phyloP scores from a whole-genome alignment of 2,888 invertebrate species.

The Ceriagrion tenellum region DNA sequence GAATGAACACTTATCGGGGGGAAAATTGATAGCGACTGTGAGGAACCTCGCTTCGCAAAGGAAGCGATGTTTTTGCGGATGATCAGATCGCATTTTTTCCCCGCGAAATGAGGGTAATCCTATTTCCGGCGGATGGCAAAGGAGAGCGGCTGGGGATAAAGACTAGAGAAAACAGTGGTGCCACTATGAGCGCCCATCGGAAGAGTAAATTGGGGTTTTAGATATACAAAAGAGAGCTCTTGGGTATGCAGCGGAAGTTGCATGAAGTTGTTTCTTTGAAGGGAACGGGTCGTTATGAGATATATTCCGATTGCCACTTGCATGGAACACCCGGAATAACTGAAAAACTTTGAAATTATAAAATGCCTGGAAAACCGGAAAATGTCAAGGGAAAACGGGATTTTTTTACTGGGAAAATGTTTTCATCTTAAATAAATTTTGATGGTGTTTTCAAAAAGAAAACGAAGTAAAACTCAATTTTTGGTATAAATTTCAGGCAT shows the following conservation, averaged over 20 bases:
- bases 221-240: not conserved
- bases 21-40: not conserved
- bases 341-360: too few species aligned
- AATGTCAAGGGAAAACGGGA: too few species aligned
- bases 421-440: too few species aligned
- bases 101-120: not conserved
- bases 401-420: too few species aligned
- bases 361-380: too few species aligned
- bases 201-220: not conserved
- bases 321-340: too few species aligned
- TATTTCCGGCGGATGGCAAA: not conserved
- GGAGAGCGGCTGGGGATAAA: not conserved
- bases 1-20: not conserved
- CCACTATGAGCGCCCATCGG: not conserved
- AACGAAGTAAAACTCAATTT: too few species aligned
- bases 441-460: too few species aligned
- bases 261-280: too few species aligned
- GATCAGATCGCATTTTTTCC: conserved; percentile 5
- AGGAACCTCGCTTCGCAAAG: not conserved
- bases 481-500: too few species aligned
- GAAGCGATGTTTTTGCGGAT: not conserved
- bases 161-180: not conserved
- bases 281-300: too few species aligned
- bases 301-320: too few species aligned
- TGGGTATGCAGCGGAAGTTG: not conserved